These are phyloP conservation scores for Cyanoliseus patagonus DNA, from an alignment of 2,113 vertebrate genomes.

Conservation along the genomic window DNA sequence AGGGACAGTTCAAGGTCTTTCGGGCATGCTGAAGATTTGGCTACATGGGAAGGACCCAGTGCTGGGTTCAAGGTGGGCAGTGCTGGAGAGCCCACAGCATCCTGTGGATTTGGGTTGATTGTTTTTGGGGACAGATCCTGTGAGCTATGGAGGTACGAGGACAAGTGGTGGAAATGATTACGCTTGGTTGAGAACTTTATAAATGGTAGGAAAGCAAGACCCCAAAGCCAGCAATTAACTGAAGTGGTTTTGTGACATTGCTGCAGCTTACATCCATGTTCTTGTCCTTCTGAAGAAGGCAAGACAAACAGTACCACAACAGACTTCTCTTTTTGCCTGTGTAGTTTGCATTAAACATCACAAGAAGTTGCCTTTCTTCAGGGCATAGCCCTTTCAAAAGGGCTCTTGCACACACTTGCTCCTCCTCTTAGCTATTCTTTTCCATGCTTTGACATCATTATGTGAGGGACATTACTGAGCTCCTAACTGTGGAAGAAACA, in stretches of 20 bases:
- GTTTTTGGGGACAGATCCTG: background rate
- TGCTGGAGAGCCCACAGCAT: background rate
- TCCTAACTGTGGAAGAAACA: slow-evolving; percentile 9
- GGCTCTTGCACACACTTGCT: background rate
- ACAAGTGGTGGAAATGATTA: background rate
- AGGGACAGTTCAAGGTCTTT: background rate
- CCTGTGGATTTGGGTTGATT: background rate
- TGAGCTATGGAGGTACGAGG: background rate
- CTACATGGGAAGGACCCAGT: accelerated
- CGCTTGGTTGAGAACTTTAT: background rate
- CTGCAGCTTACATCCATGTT: background rate
- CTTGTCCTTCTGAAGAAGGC: background rate
- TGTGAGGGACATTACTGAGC: background rate
- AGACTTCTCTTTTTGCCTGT: background rate
- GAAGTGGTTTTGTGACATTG: background rate
- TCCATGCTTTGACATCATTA: background rate
- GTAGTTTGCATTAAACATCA: background rate
- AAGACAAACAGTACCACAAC: background rate
- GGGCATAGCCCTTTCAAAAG: background rate
- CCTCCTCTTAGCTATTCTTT: background rate
- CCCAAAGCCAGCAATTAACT: background rate
- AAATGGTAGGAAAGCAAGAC: background rate
- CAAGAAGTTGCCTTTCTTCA: background rate
- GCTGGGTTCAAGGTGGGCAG: background rate
- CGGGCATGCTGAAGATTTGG: background rate